Evolutionary conservation across 2,888 invertebrate genomes (phyloP).

Genomic region (Eledone cirrhosa): DNA sequence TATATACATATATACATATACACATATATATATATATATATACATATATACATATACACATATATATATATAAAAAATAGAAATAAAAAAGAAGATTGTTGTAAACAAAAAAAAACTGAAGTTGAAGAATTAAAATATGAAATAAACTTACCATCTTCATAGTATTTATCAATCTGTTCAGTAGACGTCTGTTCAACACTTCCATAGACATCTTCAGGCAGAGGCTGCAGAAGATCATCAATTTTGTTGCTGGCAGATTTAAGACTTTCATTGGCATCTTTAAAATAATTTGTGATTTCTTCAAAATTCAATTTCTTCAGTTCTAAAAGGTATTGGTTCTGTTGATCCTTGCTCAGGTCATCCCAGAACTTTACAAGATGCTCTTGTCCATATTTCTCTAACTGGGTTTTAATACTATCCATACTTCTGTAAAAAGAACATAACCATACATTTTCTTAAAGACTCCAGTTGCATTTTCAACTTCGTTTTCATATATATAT

Average conservation of each 20-base stretch:
- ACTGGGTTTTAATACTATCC: constrained; percentile 37
- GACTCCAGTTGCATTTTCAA: no score
- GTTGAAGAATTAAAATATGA: no score
- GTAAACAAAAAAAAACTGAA: no score
- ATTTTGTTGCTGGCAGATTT: constrained; percentile 71
- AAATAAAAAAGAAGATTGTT: no score
- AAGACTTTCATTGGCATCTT: constrained; percentile 54
- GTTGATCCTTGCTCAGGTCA: constrained; percentile 75
- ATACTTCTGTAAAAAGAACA: constrained; percentile 44
- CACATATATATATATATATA: no score
- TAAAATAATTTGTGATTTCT: constrained; percentile 78
- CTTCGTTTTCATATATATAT: no score
- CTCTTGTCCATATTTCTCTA: constrained; percentile 77
- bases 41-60: no score
- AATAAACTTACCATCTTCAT: constrained; percentile 72
- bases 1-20: no score
- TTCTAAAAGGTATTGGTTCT: constrained; percentile 69
- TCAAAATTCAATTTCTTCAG: constrained; percentile 75
- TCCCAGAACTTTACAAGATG: constrained; percentile 86
- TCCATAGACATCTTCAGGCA: constrained; percentile 82
- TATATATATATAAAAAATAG: no score
- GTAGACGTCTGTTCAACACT: constrained; percentile 76
- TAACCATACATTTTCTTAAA: neutral
- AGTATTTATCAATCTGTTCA: constrained; percentile 76
- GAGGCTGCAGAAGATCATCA: constrained; percentile 84